Conservation (phyloP, 2,113 vertebrate genomes). For the Hypanus sabinus region DNA sequence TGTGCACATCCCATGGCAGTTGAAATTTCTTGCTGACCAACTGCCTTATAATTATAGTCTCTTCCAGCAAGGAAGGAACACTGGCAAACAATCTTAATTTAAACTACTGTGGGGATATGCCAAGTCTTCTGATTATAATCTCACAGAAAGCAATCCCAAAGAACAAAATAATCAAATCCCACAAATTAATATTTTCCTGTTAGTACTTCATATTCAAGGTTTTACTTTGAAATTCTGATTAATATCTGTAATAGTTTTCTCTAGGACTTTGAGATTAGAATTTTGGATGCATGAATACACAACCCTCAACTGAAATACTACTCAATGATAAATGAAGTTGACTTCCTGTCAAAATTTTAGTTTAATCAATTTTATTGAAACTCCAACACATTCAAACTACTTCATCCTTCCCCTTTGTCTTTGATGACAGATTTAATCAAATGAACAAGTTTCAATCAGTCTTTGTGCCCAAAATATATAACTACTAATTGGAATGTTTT, state of each 20-base stretch:
- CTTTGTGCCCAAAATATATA: not conserved
- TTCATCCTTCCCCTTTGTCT: not conserved
- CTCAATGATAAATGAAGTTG: not conserved
- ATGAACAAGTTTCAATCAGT: not conserved
- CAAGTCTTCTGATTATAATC: not conserved
- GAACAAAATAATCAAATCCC: not conserved
- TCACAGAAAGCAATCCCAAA: not conserved
- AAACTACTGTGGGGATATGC: not conserved
- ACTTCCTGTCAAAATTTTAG: no score
- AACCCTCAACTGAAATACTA: not conserved
- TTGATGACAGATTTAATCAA: not conserved
- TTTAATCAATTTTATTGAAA: no score
- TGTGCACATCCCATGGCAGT: no score
- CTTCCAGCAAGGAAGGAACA: not conserved
- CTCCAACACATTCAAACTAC: not conserved
- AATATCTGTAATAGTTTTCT: not conserved
- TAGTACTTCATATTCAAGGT: not conserved
- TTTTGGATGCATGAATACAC: not conserved
- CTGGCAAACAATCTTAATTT: not conserved
- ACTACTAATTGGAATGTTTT: not conserved
- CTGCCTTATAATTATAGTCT: not conserved
- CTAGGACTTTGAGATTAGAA: not conserved
- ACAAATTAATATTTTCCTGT: not conserved
- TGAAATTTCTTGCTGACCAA: not conserved
- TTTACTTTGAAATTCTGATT: not conserved